phyloP scores from a whole-genome alignment of 2,113 vertebrate genomes.

The Piaya cayana region DNA sequence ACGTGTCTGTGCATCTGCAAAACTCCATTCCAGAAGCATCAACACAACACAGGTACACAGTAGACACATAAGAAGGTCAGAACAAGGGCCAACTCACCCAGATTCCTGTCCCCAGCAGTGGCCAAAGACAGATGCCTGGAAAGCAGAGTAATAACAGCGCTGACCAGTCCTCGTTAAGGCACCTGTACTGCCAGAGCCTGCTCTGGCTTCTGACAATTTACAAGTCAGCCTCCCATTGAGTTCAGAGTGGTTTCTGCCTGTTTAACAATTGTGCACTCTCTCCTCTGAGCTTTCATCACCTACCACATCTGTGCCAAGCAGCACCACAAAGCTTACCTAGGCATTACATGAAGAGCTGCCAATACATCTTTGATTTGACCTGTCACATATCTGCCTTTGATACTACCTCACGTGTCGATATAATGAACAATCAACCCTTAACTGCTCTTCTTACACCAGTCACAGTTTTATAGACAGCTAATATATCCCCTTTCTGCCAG shows the following conservation, averaged over 20 bases:
- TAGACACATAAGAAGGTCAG: not conserved
- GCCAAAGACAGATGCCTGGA: not conserved
- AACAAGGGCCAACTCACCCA: not conserved
- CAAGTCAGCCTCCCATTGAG: rapidly evolving
- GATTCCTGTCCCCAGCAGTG: not conserved
- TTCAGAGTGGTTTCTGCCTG: not conserved
- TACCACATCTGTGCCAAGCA: not conserved
- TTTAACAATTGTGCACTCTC: not conserved
- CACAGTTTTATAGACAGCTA: not conserved
- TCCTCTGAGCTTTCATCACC: not conserved
- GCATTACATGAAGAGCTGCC: not conserved
- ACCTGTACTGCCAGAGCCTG: not conserved
- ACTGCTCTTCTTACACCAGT: rapidly evolving
- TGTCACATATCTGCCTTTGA: not conserved
- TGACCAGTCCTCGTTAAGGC: not conserved
- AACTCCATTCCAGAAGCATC: not conserved
- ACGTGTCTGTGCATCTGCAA: not conserved
- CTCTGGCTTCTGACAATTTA: not conserved
- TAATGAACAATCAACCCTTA: rapidly evolving
- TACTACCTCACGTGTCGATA: rapidly evolving
- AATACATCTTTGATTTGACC: not conserved
- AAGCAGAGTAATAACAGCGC: not conserved
- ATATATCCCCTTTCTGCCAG: not conserved
- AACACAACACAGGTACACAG: not conserved
- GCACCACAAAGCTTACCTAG: not conserved